These are phyloP conservation scores for Megaceryle torquata DNA, from an alignment of 2,113 vertebrate species.

Conservation along the genomic window DNA sequence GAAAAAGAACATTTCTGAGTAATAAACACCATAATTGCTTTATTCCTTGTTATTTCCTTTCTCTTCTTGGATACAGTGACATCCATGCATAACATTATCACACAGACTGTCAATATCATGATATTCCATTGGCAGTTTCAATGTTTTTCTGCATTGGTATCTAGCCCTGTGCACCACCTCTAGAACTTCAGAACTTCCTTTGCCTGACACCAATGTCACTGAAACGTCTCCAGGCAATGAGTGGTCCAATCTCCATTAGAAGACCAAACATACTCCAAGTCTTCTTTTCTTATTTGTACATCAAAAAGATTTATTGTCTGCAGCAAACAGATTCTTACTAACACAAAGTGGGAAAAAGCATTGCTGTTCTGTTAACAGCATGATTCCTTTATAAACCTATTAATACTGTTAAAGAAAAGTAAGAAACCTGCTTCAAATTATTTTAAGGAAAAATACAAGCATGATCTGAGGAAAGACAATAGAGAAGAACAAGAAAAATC, in stretches of 20 bases:
- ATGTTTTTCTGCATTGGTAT: not conserved
- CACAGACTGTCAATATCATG: not conserved
- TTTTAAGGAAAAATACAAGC: not conserved
- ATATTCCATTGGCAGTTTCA: not conserved
- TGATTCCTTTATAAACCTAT: not conserved
- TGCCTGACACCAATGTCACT: not conserved
- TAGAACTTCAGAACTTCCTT: not conserved
- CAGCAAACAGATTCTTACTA: not conserved
- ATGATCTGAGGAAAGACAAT: not conserved
- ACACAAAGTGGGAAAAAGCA: not conserved
- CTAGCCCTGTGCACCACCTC: not conserved
- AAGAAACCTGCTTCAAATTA: not conserved
- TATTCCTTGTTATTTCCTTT: not conserved
- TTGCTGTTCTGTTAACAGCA: not conserved
- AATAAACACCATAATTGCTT: not conserved
- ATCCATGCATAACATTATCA: not conserved
- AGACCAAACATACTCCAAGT: not conserved
- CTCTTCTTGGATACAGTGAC: not conserved
- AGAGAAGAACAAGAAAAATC: not conserved
- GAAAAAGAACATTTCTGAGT: not conserved
- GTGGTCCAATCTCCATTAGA: not conserved
- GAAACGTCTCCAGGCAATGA: not conserved
- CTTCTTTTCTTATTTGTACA: not conserved
- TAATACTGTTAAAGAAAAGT: not conserved
- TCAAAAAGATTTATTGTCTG: not conserved